Evolutionary conservation across 1,140 invertebrate species (phyloP), one percentile per base, ranked within the genome.

Genomic region (Araneus ventricosus): DNA sequence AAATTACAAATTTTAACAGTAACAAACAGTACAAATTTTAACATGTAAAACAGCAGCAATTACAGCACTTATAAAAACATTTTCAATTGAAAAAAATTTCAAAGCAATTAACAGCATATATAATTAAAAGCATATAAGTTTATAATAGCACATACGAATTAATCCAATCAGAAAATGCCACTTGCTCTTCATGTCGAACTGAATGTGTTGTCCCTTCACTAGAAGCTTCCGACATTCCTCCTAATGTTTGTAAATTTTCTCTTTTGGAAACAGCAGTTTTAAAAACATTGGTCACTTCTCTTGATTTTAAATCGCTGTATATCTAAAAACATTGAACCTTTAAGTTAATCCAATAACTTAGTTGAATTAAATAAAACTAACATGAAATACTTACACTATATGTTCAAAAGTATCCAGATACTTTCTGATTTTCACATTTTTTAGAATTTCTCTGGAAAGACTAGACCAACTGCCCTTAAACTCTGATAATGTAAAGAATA

Each of bases 141-240:
- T 14, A 52, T 2, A 52, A 52, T 52, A 0, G 45, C 86, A 90
- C 88, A 90, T 94, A 96, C 96, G 97, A 97, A 95, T 99, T 99
- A 90, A 99, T 99, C 99, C 99, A 99, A 94, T 99, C 98, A 89
- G 98, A 98, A 96, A 99, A 99, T n/a, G 99, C 99, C 94, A 99
- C 96, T 95, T 99, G 98, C 96, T 99, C 99, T 95, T 99, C 98
- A n/a, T 98, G 96, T 5, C 98, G 96, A 6, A 99, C 98, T 5
- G 98, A 99, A 95, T 99, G 98, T 79, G 98, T 99, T 61, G 98
- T 99, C 94, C 97, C 98, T 96, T 98, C 98, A 95, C 98, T 98
- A 24, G 98, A 99, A 24, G 98, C 98, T 95, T 99, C 97, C 14
- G 99, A 99, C 96, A 98, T 99, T 4, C 99, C 99, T 57, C 98